Conservation (phyloP, 2,888 invertebrate genomes). For the Notodonta dromedarius region DNA sequence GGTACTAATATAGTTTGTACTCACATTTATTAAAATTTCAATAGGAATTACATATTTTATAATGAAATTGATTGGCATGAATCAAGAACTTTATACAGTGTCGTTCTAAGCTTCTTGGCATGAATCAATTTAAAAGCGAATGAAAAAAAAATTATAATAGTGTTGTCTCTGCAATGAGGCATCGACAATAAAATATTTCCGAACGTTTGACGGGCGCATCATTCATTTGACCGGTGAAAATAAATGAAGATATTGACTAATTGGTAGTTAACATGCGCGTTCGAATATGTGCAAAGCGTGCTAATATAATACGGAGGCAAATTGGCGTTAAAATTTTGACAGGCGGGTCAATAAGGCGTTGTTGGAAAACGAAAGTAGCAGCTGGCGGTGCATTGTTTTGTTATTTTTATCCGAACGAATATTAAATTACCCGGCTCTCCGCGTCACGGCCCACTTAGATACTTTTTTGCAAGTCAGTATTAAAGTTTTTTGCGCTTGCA, state of each 20-base stretch:
- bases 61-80: not conserved
- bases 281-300: slow-evolving; percentile 40
- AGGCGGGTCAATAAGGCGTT: slow-evolving; percentile 37
- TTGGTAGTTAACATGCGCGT: slow-evolving; percentile 49
- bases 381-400: slow-evolving; percentile 29
- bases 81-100: no score
- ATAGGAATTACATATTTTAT: slow-evolving; percentile 1
- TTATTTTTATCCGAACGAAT: slow-evolving; percentile 35
- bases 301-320: slow-evolving; percentile 50
- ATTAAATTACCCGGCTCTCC: slow-evolving; percentile 35
- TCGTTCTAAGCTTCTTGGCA: slow-evolving; percentile 10
- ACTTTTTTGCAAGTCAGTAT: slow-evolving; percentile 23
- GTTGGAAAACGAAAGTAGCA: slow-evolving; percentile 48
- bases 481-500: slow-evolving; percentile 1
- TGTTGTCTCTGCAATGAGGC: slow-evolving; percentile 36
- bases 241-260: slow-evolving; percentile 53
- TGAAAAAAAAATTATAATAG: slow-evolving; percentile 20
- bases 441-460: slow-evolving; percentile 33
- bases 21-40: not conserved
- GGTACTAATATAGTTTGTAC: not conserved
- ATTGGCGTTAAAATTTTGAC: slow-evolving; percentile 53
- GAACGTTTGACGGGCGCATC: slow-evolving; percentile 44
- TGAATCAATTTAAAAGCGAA: slow-evolving; percentile 22
- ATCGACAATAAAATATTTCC: slow-evolving; percentile 40
- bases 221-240: slow-evolving; percentile 32